Evolutionary conservation across 2,113 vertebrate genomes (phyloP).

Genomic region (Paradoxurus hermaphroditus): DNA sequence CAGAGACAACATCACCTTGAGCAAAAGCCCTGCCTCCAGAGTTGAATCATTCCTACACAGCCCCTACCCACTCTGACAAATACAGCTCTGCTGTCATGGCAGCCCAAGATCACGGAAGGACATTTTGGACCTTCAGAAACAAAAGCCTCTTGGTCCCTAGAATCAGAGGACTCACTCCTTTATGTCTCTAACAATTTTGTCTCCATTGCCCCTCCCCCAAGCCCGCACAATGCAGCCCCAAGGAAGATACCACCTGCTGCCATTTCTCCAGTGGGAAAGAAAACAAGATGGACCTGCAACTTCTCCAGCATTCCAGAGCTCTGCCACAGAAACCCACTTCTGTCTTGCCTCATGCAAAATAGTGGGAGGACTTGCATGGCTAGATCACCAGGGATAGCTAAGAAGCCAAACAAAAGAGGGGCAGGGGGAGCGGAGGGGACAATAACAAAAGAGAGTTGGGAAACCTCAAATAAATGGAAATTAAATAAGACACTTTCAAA

Average conservation of each 20-base stretch:
- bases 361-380: not conserved
- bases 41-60: not conserved
- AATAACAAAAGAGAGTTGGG: not conserved
- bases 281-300: not conserved
- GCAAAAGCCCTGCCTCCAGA: not conserved
- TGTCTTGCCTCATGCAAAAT: not conserved
- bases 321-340: not conserved
- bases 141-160: not conserved
- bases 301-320: not conserved
- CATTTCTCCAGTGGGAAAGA: not conserved
- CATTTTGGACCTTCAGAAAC: not conserved
- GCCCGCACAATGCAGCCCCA: not conserved
- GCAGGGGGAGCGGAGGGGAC: no score
- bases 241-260: not conserved
- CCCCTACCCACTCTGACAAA: not conserved
- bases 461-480: not conserved
- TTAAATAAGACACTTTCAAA: not conserved
- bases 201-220: fast-evolving
- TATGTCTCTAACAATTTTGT: not conserved
- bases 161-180: not conserved
- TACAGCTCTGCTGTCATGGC: no score
- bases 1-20: not conserved
- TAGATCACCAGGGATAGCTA: not conserved
- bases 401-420: no score
- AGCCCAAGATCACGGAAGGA: not conserved